phyloP scores from a whole-genome alignment of 2,888 invertebrate species.

The Cephonodes hylas region DNA sequence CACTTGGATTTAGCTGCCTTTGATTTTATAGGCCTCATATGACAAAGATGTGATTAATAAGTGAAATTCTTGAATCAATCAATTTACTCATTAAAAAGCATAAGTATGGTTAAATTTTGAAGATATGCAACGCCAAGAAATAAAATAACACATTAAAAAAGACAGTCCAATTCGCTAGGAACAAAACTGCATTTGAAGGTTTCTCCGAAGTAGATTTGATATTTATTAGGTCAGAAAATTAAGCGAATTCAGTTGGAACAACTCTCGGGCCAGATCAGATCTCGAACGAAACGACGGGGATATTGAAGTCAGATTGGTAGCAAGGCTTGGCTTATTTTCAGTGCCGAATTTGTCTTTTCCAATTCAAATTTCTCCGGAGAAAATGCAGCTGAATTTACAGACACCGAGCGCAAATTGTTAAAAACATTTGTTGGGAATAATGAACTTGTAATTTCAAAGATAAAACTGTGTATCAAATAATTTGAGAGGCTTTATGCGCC shows the following conservation, averaged over 20 bases:
- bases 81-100: not conserved
- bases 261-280: constrained; percentile 43
- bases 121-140: not conserved
- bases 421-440: not conserved
- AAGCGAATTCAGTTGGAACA: constrained; percentile 35
- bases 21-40: too few species aligned
- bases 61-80: too few species aligned
- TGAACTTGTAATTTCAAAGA: not conserved
- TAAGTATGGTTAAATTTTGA: not conserved
- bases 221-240: constrained; percentile 47
- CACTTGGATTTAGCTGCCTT: too few species aligned
- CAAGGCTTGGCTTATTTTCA: constrained; percentile 18
- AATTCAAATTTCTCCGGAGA: constrained; percentile 19
- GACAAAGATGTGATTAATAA: too few species aligned
- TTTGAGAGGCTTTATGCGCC: not conserved
- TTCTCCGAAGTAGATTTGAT: not conserved
- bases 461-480: not conserved
- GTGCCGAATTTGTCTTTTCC: constrained; percentile 20
- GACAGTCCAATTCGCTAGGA: not conserved
- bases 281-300: constrained; percentile 27
- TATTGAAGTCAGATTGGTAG: constrained; percentile 34
- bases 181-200: not conserved
- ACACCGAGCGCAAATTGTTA: not conserved
- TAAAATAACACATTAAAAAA: not conserved
- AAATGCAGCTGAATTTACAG: constrained; percentile 7